phyloP scores from a whole-genome alignment of 2,888 invertebrate genomes.

The Xestia ashworthii region DNA sequence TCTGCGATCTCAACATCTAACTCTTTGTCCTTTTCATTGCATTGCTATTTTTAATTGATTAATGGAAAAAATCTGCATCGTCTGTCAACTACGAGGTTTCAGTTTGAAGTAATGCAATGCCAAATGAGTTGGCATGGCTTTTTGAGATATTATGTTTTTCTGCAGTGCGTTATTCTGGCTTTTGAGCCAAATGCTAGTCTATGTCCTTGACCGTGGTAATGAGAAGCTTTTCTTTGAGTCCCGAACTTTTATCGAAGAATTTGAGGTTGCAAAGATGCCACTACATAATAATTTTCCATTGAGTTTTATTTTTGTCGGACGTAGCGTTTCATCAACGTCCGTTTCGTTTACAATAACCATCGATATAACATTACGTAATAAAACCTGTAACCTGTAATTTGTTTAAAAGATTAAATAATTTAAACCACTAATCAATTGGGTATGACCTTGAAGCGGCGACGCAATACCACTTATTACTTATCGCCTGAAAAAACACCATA shows the following conservation, averaged over 20 bases:
- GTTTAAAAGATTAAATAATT: conserved; percentile 16
- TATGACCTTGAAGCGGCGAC: conserved; percentile 27
- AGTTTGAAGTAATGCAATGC: conserved; percentile 9
- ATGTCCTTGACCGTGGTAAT: conserved; percentile 48
- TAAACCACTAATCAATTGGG: conserved; percentile 10
- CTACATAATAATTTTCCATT: background rate
- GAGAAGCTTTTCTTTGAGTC: conserved; percentile 23
- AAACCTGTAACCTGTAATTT: background rate
- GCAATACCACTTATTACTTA: conserved; percentile 19
- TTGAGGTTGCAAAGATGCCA: background rate
- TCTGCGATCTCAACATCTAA: background rate
- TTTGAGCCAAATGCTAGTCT: conserved; percentile 42
- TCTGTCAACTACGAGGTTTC: conserved; percentile 19
- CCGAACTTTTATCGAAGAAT: background rate
- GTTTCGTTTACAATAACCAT: conserved; percentile 12
- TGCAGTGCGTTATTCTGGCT: conserved; percentile 21
- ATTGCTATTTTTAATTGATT: conserved; percentile 9
- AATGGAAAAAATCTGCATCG: conserved; percentile 27
- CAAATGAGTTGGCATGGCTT: conserved; percentile 52
- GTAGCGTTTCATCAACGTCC: background rate
- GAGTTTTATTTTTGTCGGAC: background rate
- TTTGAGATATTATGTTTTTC: conserved; percentile 23
- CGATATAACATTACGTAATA: conserved; percentile 12
- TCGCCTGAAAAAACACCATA: conserved; percentile 11
- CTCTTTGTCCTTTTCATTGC: background rate